Percentiles rank a stretch among this genome's conserved stretches.
Conservation (phyloP, 1,140 invertebrate genomes). For the Proctacanthus coquilletti region DNA sequence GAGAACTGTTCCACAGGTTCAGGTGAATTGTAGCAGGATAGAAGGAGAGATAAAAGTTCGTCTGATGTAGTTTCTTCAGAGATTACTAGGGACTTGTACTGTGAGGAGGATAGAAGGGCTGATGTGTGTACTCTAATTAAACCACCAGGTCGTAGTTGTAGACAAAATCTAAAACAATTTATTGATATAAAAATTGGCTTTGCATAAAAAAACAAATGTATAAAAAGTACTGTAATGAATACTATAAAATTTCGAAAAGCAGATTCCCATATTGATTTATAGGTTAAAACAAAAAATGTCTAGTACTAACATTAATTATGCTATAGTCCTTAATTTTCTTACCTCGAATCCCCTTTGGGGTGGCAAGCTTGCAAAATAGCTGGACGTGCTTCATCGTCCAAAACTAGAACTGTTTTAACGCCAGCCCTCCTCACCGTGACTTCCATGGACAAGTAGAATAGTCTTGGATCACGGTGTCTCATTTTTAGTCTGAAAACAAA, state of each 20-base stretch:
- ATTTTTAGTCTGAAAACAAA: slow-evolving; percentile 38
- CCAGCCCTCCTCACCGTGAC: slow-evolving; percentile 68
- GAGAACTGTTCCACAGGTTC: slow-evolving; percentile 74
- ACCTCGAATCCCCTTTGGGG: slow-evolving; percentile 79
- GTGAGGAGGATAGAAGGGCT: slow-evolving; percentile 74
- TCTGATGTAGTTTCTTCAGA: slow-evolving; percentile 80
- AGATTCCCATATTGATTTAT: too few relatives aligned
- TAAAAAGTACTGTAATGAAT: too few relatives aligned
- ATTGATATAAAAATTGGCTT: too few relatives aligned
- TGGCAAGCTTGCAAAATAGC: slow-evolving; percentile 81
- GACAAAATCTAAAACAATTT: slow-evolving; percentile 62
- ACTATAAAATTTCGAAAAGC: too few relatives aligned
- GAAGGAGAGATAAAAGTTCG: slow-evolving; percentile 68
- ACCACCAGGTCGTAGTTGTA: slow-evolving; percentile 70
- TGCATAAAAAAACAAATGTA: too few relatives aligned
- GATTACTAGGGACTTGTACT: slow-evolving; percentile 82
- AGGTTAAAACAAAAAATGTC: too few relatives aligned
- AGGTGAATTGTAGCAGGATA: slow-evolving; percentile 69
- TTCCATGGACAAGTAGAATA: slow-evolving; percentile 91
- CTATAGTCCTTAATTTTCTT: too few relatives aligned
- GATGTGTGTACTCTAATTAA: slow-evolving; percentile 83
- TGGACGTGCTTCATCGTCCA: slow-evolving; percentile 77
- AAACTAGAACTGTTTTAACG: slow-evolving; percentile 59
- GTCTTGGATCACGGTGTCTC: slow-evolving; percentile 75
- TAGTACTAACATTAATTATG: too few relatives aligned